phyloP scores from a whole-genome alignment of 2,113 vertebrate species.

The Engraulis encrasicolus region DNA sequence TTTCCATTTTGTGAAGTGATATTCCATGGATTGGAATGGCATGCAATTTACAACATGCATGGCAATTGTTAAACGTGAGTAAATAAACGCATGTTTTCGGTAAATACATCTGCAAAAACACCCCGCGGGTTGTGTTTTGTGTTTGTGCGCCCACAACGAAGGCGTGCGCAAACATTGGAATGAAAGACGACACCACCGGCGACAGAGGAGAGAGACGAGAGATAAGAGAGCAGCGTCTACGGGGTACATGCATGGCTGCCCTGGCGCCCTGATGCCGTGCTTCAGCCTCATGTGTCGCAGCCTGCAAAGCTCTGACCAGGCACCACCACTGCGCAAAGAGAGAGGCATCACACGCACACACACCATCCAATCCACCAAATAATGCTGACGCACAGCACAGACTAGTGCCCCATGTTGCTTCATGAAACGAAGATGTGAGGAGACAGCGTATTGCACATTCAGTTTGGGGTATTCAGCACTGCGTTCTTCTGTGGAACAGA shows the following conservation, averaged over 20 bases:
- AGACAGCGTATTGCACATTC: neutral
- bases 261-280: neutral
- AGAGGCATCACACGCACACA: neutral
- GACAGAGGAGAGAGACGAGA: neutral
- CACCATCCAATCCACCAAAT: neutral
- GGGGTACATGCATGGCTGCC: neutral
- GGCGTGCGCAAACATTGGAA: neutral
- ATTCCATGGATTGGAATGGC: too few relatives aligned
- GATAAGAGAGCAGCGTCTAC: too few relatives aligned
- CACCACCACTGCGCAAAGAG: neutral
- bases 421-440: neutral
- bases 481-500: too few relatives aligned
- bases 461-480: too few relatives aligned
- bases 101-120: neutral
- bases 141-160: neutral
- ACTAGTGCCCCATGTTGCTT: neutral
- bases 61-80: neutral
- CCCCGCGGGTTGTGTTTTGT: too few relatives aligned
- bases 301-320: neutral
- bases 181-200: too few relatives aligned
- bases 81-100: neutral
- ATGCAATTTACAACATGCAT: too few relatives aligned
- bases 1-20: too few relatives aligned
- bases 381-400: neutral
- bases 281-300: neutral